Evolutionary conservation across 2,113 vertebrate species (phyloP), one percentile per base, ranked within the genome.

Genomic region (Hepsetus odoe): DNA sequence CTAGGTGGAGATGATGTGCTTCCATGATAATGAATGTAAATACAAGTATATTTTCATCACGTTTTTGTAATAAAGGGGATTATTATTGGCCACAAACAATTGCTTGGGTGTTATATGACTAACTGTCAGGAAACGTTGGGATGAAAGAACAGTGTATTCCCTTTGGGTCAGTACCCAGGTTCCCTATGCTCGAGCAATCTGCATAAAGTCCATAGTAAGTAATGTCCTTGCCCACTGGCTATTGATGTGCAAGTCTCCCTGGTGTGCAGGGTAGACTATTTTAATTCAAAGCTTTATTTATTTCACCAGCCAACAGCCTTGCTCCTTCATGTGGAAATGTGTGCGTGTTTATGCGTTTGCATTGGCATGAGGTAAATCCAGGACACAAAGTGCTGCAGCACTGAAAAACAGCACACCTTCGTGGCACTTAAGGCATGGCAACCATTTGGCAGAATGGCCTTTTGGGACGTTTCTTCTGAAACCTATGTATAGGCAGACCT

Each of bases 1-100:
- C 66, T 70, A 70, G 76, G 33, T 70, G 51, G 55, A 59, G 66
- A 77, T 70, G 65, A 58, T 66, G 51, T n/a, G 6, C 35, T 70
- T 61, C 44, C 28, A 4, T 69, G 44, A 5, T 7, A 26, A 38
- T 33, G 24, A n/a, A n/a, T 7, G 28, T 12, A 3, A 32, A 32
- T 30, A 32, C 28, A 32, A 14, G 14, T 2, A 33, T 6, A 18
- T 62, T 1, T 65, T 11, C 5, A 22, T 38, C 61, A 33, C 35
- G 33, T 24, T 22, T 20, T 38, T 18, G 10, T 35, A 18, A 24
- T 28, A 32, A 62, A 13, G 14, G 32, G 35, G 51, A 11, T 24
- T 12, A 38, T 35, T 35, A 65, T 38, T 65, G 1, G 12, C n/a
- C n/a, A 12, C 2, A 65, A 33, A 10, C 33, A 38, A 65, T 64